These are phyloP conservation scores for Typhlichthys eigenmanni DNA, from an alignment of 2,797 vertebrate species.

Conservation along the genomic window DNA sequence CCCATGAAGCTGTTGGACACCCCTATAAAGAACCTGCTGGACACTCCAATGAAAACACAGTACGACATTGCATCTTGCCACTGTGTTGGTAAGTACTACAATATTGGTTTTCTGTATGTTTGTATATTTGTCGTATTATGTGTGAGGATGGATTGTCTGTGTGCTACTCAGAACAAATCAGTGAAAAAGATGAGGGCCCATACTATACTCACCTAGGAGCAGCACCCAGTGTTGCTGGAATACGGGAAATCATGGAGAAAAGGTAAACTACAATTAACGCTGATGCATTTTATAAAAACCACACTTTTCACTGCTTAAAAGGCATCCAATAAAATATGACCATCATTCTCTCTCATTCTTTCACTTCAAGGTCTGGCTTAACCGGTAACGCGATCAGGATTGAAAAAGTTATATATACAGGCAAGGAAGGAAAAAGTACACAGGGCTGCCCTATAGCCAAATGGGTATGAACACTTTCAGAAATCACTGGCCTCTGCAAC, in stretches of 20 bases:
- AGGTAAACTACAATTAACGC: slow-evolving; percentile 76
- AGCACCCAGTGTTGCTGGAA: slow-evolving; percentile 89
- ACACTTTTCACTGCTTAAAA: slow-evolving; percentile 1
- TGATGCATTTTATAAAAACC: slow-evolving; percentile 5
- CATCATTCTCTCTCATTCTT: slow-evolving; percentile 23
- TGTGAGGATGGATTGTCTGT: slow-evolving; percentile 28
- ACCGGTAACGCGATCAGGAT: slow-evolving; percentile 92
- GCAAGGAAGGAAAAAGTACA: slow-evolving; percentile 98
- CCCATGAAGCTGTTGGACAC: slow-evolving; percentile 92
- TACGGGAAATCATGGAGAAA: slow-evolving; percentile 94
- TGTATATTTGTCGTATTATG: slow-evolving; percentile 4
- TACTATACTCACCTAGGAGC: slow-evolving; percentile 99
- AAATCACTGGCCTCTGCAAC: not conserved
- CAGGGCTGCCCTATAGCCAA: slow-evolving; percentile 99
- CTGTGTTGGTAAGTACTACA: slow-evolving; percentile 89
- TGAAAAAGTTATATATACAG: slow-evolving; percentile 95
- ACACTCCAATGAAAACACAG: slow-evolving; percentile 95
- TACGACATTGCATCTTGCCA: slow-evolving; percentile 97
- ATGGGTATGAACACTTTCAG: slow-evolving; percentile 85
- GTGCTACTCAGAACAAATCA: slow-evolving; percentile 91
- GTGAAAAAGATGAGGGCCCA: slow-evolving; percentile 98
- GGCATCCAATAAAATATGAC: slow-evolving; percentile 3
- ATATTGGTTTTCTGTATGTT: slow-evolving; percentile 9
- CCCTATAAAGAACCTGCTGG: slow-evolving; percentile 92
- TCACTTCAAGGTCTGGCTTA: slow-evolving; percentile 84